phyloP scores from a whole-genome alignment of 2,888 invertebrate genomes.

The Leucozona laternaria region DNA sequence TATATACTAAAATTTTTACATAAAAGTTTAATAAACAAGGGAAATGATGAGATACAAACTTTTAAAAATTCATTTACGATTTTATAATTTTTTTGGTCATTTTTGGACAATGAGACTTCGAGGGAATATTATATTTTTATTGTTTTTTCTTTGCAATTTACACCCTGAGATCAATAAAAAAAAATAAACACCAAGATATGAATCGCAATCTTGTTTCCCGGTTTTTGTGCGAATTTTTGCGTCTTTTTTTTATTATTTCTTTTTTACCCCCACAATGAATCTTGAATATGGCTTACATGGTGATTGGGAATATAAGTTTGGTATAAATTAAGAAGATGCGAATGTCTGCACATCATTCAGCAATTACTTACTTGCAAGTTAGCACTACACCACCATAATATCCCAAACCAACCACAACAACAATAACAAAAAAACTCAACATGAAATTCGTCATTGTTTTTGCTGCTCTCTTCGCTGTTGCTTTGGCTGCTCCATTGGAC shows the following conservation, averaged over 20 bases:
- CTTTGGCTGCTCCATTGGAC: conserved; percentile 80
- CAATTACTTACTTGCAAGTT: conserved; percentile 60
- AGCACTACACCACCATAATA: conserved; percentile 26
- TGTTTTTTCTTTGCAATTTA: not conserved
- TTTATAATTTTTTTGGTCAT: conserved; percentile 6
- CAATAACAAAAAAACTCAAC: conserved; percentile 54
- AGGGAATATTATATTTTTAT: not conserved
- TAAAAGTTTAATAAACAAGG: not conserved
- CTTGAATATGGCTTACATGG: conserved; percentile 30
- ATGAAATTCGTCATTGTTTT: conserved; percentile 81
- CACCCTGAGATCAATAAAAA: conserved; percentile 14
- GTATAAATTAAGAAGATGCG: conserved; percentile 71
- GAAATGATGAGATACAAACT: not conserved
- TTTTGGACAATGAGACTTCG: not conserved
- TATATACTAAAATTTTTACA: too few relatives aligned
- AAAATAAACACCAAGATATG: not conserved
- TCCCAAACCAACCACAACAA: not conserved
- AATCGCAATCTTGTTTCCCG: conserved; percentile 47
- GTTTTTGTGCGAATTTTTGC: conserved; percentile 43
- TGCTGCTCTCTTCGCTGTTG: conserved; percentile 79
- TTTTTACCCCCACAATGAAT: not conserved
- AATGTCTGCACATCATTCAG: conserved; percentile 69
- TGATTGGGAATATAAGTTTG: conserved; percentile 15
- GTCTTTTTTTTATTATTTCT: not conserved
- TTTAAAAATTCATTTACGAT: not conserved